These are phyloP conservation scores for Cyclopterus lumpus DNA, from an alignment of 2,797 vertebrate species.

Conservation along the genomic window DNA sequence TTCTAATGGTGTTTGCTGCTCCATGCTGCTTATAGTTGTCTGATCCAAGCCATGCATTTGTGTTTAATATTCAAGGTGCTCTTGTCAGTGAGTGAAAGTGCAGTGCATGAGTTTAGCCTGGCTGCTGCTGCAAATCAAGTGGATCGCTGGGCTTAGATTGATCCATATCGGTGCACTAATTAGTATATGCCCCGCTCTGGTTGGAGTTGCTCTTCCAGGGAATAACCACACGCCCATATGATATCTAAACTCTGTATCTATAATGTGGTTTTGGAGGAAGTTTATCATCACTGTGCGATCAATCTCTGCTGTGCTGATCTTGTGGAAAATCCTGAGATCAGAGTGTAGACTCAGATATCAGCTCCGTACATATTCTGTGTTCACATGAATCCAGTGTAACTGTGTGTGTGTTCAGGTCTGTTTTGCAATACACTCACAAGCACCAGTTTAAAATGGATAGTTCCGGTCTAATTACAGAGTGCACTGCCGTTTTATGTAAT, in stretches of 20 bases:
- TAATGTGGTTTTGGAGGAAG: conserved; percentile 28
- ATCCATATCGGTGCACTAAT: conserved; percentile 15
- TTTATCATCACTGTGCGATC: conserved; percentile 24
- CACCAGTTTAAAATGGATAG: background rate
- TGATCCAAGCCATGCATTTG: background rate
- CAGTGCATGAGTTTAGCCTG: conserved; percentile 3
- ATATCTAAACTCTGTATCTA: conserved; percentile 21
- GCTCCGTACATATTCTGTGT: background rate
- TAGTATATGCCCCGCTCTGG: background rate
- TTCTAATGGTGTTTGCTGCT: no score
- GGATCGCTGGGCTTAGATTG: conserved; percentile 2
- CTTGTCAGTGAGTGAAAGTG: conserved; percentile 6
- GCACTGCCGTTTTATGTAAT: background rate
- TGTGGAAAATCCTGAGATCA: conserved; percentile 19
- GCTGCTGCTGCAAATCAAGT: conserved; percentile 11
- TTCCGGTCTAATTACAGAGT: background rate
- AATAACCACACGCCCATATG: background rate
- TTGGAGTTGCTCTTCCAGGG: conserved; percentile 3
- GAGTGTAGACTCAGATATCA: background rate
- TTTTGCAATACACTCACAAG: background rate
- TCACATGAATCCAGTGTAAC: background rate
- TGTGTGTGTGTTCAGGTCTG: background rate
- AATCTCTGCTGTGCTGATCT: conserved; percentile 30
- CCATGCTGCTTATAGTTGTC: conserved; percentile 5
- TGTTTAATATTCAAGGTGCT: background rate